Base-by-base conservation (phyloP, 2,797 vertebrate genomes). In the Arnoldichthys spilopterus region DNA sequence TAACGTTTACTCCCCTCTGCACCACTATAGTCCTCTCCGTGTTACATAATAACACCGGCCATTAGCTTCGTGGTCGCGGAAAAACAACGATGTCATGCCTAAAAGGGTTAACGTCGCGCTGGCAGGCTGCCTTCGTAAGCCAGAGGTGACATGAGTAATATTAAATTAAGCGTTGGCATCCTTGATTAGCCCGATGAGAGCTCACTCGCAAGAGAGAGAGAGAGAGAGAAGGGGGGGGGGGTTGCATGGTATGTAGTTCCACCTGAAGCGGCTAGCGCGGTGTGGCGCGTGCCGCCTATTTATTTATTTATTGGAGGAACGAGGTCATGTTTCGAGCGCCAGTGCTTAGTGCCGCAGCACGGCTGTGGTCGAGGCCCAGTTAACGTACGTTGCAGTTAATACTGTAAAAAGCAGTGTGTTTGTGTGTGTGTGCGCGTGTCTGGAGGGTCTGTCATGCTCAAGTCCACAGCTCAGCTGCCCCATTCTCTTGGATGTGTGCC, bases 21-120 rank as follows among this genome's bases (percentile, higher is more conserved):
- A 68, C 51, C 62, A 72, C 61, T 54, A 73, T 28, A 18, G 51
- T 67, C 28, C 51, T 79, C 71, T 47, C 8, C 24, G 20, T 47
- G 43, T 85, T 85, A 82, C 67, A 80, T 85, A 85, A 82, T 47
- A 76, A 77, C 63, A 56, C 26, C 63, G 43, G 54, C 49, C 62
- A 37, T 66, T 47, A 67, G 26, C 37, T 63, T 8, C 56, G 20
- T 61, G 53, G 49, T 69, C 53, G 47, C 45, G 53, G 63, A 74
- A 72, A 61, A 28, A 18, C 4, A 34, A 61, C 51, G 20, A 8
- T 69, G 24, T 53, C 34, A 51, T 40, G 49, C 66, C 45, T 32
- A n/a, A 49, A 37, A 16, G 15, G 0, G n/a, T 73, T 45, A 26
- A 45, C 20, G 24, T 11, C 6, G 3, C 2, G 13, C n/a, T 20